These are phyloP conservation scores for Pilophorus perplexus DNA, from an alignment of 2,888 invertebrate genomes.

Conservation along the genomic window DNA sequence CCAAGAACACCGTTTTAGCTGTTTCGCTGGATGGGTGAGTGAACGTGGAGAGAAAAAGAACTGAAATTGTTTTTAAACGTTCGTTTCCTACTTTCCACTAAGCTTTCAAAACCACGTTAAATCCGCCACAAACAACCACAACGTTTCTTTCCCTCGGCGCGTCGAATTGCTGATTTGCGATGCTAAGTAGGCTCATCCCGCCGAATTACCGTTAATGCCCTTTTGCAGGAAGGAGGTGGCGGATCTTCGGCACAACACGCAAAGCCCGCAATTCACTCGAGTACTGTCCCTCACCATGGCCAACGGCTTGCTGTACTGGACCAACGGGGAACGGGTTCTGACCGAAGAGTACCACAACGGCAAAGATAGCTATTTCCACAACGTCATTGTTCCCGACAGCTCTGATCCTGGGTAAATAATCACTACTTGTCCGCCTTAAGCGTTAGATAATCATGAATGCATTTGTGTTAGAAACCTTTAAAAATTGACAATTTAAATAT, in stretches of 20 bases:
- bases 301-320: slow-evolving; percentile 81
- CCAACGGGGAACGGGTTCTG: slow-evolving; percentile 71
- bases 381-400: slow-evolving; percentile 54
- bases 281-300: slow-evolving; percentile 74
- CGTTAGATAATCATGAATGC: neutral
- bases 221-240: slow-evolving; percentile 63
- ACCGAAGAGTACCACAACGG: slow-evolving; percentile 74
- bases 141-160: too few species aligned
- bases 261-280: slow-evolving; percentile 69
- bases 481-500: too few species aligned
- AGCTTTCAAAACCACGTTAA: too few species aligned
- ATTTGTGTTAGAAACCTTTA: neutral
- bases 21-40: slow-evolving; percentile 76
- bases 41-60: too few species aligned
- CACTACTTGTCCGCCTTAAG: too few species aligned
- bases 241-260: slow-evolving; percentile 71
- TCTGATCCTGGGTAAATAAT: slow-evolving; percentile 34
- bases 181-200: too few species aligned
- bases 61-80: too few species aligned
- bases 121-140: too few species aligned
- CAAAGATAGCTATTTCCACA: slow-evolving; percentile 72
- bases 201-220: too few species aligned
- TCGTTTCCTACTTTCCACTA: too few species aligned
- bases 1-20: slow-evolving; percentile 73
- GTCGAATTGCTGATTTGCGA: too few species aligned